phyloP scores from a whole-genome alignment of 2,113 vertebrate genomes.

The Apistogramma diplotaenia region DNA sequence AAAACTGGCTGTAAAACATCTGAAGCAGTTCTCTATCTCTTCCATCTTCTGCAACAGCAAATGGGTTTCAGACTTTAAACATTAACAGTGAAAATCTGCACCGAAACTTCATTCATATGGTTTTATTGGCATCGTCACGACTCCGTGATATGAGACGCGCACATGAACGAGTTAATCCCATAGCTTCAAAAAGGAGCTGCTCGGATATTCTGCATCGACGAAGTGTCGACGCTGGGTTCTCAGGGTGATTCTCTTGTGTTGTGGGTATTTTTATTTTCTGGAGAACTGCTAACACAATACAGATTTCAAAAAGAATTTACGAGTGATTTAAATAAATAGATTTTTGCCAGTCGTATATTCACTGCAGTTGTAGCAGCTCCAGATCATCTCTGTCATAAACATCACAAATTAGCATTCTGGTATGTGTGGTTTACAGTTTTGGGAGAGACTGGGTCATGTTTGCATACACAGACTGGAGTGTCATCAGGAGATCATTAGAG shows the following conservation, averaged over 20 bases:
- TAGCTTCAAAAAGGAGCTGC: slow-evolving; percentile 43
- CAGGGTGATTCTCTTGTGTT: slow-evolving; percentile 55
- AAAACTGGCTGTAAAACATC: slow-evolving; percentile 68
- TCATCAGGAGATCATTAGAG: slow-evolving; percentile 43
- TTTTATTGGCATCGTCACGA: slow-evolving; percentile 28
- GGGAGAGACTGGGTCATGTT: slow-evolving; percentile 47
- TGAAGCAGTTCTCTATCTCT: slow-evolving; percentile 55
- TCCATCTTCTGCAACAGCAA: slow-evolving; percentile 47
- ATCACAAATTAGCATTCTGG: slow-evolving; percentile 69
- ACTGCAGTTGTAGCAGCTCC: slow-evolving; percentile 31
- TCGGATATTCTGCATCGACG: slow-evolving; percentile 30
- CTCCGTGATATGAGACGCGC: slow-evolving; percentile 15
- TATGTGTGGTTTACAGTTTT: slow-evolving; percentile 66
- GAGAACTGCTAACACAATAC: slow-evolving; percentile 57
- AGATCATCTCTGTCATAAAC: slow-evolving; percentile 64
- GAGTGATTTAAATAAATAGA: slow-evolving; percentile 27
- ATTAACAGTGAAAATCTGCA: slow-evolving; percentile 31
- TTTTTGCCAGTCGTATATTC: slow-evolving; percentile 44
- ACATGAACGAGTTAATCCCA: slow-evolving; percentile 55
- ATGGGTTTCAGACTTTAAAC: slow-evolving; percentile 42
- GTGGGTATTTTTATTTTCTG: slow-evolving; percentile 35
- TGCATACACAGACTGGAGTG: slow-evolving; percentile 40
- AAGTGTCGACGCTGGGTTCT: slow-evolving; percentile 56
- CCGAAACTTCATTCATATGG: slow-evolving; percentile 46
- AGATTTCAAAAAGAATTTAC: slow-evolving; percentile 56